phyloP scores from a whole-genome alignment of 2,888 invertebrate species.

The Eurois occulta region DNA sequence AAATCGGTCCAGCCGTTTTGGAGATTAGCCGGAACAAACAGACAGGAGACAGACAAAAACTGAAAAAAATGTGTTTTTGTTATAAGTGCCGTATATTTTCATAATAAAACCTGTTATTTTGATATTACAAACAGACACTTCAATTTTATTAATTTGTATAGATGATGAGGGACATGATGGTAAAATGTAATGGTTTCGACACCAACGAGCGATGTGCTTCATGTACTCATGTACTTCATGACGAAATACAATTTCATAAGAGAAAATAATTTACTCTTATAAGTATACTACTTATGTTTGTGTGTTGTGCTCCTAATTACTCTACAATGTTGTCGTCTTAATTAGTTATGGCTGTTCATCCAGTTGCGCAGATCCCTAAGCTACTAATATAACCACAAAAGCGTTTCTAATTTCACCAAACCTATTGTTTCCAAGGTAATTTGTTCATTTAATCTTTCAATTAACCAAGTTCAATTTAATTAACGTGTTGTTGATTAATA shows the following conservation, averaged over 20 bases:
- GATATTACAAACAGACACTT: no score
- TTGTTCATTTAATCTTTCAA: conserved; percentile 24
- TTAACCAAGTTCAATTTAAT: conserved; percentile 31
- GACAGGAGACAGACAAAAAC: no score
- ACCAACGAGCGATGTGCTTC: not conserved
- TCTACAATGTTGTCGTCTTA: not conserved
- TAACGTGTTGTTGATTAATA: conserved; percentile 21
- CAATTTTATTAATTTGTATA: no score
- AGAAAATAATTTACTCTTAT: not conserved
- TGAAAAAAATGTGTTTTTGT: no score
- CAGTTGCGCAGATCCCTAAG: not conserved
- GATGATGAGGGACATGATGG: no score
- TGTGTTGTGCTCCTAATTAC: not conserved
- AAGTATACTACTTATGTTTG: not conserved
- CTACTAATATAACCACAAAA: conserved; percentile 7
- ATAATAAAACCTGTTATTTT: no score
- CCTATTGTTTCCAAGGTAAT: conserved; percentile 25
- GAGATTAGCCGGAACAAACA: no score
- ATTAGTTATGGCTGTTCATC: not conserved
- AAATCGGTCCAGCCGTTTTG: no score
- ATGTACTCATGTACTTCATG: no score
- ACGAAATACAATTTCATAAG: not conserved
- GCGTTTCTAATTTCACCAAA: conserved; percentile 12
- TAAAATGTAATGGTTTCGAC: no score
- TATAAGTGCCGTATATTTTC: no score